Evolutionary conservation across 2,113 vertebrate genomes (phyloP), one percentile per base, ranked within the genome.

Genomic region (Verasper variegatus): DNA sequence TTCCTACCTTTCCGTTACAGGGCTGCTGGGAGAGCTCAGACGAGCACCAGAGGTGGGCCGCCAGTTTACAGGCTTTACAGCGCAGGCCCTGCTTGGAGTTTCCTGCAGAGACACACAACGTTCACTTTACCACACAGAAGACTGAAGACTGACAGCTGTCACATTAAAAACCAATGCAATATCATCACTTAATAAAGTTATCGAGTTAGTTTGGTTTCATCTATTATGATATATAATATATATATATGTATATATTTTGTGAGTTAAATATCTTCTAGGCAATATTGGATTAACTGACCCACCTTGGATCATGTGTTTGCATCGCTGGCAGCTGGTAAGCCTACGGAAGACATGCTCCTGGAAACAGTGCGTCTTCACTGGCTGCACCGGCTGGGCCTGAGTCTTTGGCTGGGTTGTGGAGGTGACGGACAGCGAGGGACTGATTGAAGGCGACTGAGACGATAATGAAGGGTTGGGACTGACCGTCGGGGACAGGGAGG

Each of bases 81-180:
- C 96, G 96, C 76, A 97, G 82, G 42, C 95, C 96, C 86, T 97
- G 96, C 87, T 96, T 97, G 51, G 96, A 97, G 89, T 96, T 96
- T 62, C 96, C 96, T 97, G 81, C 13, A 84, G 6, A 69, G 27
- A 87, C 6, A 65, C 18, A 27, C 58, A 58, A 75, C 13, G 27
- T 11, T 26, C 24, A 82, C 6, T 47, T 42, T 12, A 74, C 31
- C 68, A 52, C 2, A 68, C 21, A 18, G 24, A 1, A 18, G 42
- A 58, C 45, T 31, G 5, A 45, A 45, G 57, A 57, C 58, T 37
- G 0, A 67, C 13, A 49, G 15, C 45, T 49, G 45, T 49, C 45
- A 14, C 8, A 13, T 69, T 49, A 27, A 51, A 20, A 45, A 45
- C 42, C 11, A 45, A 12, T 45, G 42, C 11, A 13, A 45, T 4